Percentiles rank a stretch among this genome's conserved stretches.
Conservation (phyloP, 2,113 vertebrate species). For the Muntiacus muntjak region DNA sequence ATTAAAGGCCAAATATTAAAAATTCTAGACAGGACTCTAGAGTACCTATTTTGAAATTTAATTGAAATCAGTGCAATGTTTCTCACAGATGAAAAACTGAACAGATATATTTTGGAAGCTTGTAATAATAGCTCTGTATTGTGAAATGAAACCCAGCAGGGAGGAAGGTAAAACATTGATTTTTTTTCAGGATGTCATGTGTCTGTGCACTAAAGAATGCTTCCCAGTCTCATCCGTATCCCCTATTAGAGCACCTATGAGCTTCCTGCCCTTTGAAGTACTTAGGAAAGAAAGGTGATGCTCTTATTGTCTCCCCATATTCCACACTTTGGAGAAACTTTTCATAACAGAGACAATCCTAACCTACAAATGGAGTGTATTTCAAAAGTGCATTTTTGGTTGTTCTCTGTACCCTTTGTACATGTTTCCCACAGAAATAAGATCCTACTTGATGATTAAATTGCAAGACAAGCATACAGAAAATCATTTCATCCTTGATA, state of each 20-base stretch:
- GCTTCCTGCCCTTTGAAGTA: slow-evolving; percentile 58
- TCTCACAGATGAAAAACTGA: slow-evolving; percentile 67
- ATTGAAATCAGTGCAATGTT: slow-evolving; percentile 62
- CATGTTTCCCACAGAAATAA: neutral
- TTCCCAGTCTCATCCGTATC: slow-evolving; percentile 59
- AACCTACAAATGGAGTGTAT: neutral
- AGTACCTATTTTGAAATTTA: slow-evolving; percentile 57
- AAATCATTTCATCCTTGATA: neutral
- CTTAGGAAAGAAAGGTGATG: slow-evolving; percentile 54
- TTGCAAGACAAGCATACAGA: neutral
- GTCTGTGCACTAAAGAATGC: slow-evolving; percentile 58
- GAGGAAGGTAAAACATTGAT: slow-evolving; percentile 61
- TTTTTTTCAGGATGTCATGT: slow-evolving; percentile 59
- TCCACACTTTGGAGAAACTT: slow-evolving; percentile 30
- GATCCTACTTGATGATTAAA: neutral
- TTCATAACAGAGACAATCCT: neutral
- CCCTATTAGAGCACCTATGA: slow-evolving; percentile 67
- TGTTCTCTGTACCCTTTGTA: neutral
- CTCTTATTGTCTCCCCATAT: slow-evolving; percentile 44
- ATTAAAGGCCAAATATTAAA: slow-evolving; percentile 65
- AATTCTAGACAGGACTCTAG: slow-evolving; percentile 42
- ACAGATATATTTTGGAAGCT: slow-evolving; percentile 44
- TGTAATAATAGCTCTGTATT: slow-evolving; percentile 61
- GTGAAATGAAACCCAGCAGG: slow-evolving; percentile 75
- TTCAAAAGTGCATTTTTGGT: neutral